These are phyloP conservation scores for Cyclina sinensis DNA, from an alignment of 1,140 invertebrate species.

Conservation along the genomic window DNA sequence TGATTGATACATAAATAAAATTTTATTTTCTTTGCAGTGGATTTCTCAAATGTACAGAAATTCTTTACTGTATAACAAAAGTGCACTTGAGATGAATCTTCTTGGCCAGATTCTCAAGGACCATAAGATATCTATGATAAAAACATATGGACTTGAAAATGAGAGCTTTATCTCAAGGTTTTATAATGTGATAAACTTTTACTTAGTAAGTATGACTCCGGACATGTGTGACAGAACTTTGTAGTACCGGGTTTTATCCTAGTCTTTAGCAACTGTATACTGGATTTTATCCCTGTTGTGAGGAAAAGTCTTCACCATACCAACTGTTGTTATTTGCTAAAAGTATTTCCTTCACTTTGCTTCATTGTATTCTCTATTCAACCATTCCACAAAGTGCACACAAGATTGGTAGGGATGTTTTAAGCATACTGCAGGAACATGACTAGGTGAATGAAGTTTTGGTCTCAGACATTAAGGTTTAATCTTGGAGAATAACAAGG, in stretches of 20 bases:
- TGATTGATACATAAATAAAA: no score
- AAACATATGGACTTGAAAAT: neutral
- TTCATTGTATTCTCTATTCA: no score
- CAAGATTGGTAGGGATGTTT: no score
- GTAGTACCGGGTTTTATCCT: neutral
- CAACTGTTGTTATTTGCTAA: no score
- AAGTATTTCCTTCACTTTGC: no score
- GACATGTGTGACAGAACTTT: neutral
- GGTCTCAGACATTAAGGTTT: no score
- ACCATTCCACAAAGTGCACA: no score
- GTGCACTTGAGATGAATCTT: conserved; percentile 50
- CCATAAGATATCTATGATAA: conserved; percentile 42
- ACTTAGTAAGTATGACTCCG: conserved; percentile 32
- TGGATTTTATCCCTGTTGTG: no score
- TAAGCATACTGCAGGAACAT: no score
- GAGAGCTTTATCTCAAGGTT: neutral
- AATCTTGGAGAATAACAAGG: no score
- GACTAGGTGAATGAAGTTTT: no score
- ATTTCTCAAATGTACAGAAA: neutral
- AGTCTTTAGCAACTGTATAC: neutral
- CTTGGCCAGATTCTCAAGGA: conserved; percentile 44
- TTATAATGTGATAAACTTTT: neutral
- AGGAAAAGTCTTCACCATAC: no score
- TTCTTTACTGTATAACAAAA: conserved; percentile 54
- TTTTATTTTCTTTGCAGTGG: conserved; percentile 7